Evolutionary conservation across 2,797 vertebrate genomes (phyloP).

Genomic region (Melanotaenia nigrans): DNA sequence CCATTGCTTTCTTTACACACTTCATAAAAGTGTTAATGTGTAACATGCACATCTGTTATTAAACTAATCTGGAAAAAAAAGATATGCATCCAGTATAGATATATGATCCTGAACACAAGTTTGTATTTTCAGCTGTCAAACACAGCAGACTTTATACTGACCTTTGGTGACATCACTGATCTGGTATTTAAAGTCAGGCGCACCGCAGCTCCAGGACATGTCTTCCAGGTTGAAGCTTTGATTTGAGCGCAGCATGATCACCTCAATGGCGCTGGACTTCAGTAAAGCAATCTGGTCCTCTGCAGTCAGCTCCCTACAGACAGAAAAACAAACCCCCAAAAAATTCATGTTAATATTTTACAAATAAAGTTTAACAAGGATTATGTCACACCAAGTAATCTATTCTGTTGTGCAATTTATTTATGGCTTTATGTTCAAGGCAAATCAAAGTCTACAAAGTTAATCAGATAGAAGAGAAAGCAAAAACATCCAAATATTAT

Average conservation of each 20-base stretch:
- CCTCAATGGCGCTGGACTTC: conserved; percentile 97
- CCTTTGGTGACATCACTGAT: conserved; percentile 93
- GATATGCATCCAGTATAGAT: not conserved
- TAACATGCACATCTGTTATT: conserved; percentile 22
- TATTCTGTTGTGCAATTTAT: not conserved
- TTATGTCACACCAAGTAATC: not conserved
- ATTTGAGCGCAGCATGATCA: conserved; percentile 98
- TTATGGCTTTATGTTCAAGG: conserved; percentile 11
- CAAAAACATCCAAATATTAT: not conserved
- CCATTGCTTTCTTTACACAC: conserved; percentile 5
- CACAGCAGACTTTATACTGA: conserved; percentile 63
- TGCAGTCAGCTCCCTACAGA: conserved; percentile 88
- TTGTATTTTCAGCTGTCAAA: conserved; percentile 21
- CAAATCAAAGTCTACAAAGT: conserved; percentile 18
- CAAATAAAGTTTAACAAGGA: not conserved
- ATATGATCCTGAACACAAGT: not conserved
- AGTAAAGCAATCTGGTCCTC: conserved; percentile 97
- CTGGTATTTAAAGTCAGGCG: conserved; percentile 91
- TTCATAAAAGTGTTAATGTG: conserved; percentile 28
- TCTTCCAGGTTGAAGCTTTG: conserved; percentile 95
- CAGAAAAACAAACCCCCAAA: not conserved
- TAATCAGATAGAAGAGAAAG: conserved; percentile 23
- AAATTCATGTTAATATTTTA: not conserved
- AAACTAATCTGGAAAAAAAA: not conserved
- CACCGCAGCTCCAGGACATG: conserved; percentile 96